Base-by-base conservation (phyloP, 2,113 vertebrate genomes). In the Ammospiza nelsoni region DNA sequence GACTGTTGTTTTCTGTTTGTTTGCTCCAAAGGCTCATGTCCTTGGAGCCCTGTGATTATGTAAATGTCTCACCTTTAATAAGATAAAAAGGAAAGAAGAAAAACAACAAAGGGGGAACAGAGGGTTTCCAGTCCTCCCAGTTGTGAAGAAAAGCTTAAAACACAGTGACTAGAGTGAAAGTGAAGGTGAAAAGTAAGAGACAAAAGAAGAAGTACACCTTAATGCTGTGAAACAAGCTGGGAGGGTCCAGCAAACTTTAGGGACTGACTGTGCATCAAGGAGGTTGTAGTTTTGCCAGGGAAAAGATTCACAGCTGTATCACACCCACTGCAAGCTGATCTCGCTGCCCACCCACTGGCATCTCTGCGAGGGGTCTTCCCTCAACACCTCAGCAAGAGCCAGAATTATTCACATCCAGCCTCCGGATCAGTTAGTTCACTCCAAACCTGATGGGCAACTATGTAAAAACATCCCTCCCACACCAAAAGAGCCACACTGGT, bases 401-500 rank as follows among this genome's bases (percentile, higher is more conserved):
- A 80, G 28, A 84, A 49, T 51, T 69, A 82, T 19, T 18, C 29
- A 58, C 35, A 37, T 20, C 12, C 51, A 69, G 41, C 23, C n/a
- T 71, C 33, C 35, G 67, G 54, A 62, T 23, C 72, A 48, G 43
- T 27, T 20, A 39, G 17, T 41, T 37, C 27, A 63, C 24, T 63
- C 24, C 65, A 54, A 92, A 92, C 11, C 3, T 39, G 17, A 89
- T 23, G 23, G 44, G 7, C 35, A 84, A 29, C 61, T 59, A 17
- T 2, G 2, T 27, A 35, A 75, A 82, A 88, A 24, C 1, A 1
- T 39, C 52, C 24, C 44, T 46, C 39, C 35, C 43, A 63, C 12
- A 5, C 5, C 23, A 12, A 81, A 81, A 61, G 11, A 51, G 18
- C 15, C 41, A 39, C 2, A 3, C 3, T 0, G 0, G 17, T 77